A percentile compares a stretch with the other conserved stretches of the same genome.
phyloP scores from a whole-genome alignment of 2,113 vertebrate genomes.

The mouse (Mus musculus) region DNA sequence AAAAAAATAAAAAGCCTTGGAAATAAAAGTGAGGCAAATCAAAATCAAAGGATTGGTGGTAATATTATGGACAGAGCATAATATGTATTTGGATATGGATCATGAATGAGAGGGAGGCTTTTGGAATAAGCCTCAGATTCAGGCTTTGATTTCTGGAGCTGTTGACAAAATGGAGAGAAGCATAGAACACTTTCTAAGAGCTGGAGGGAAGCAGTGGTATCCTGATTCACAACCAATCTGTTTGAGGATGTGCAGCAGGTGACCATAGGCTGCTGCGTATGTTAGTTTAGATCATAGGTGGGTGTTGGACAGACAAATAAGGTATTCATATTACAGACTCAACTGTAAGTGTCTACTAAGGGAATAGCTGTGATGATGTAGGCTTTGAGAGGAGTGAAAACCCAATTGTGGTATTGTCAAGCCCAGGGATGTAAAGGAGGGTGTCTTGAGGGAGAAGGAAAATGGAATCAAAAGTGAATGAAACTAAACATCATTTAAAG shows the following conservation, averaged over 20 bases:
- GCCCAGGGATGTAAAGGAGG: not conserved
- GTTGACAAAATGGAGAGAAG: not conserved
- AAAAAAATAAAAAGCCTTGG: not conserved
- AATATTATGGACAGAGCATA: not conserved
- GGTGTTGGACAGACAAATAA: not conserved
- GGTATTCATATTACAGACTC: not conserved
- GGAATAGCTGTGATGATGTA: not conserved
- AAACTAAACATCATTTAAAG: not conserved
- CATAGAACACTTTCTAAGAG: not conserved
- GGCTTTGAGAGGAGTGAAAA: not conserved
- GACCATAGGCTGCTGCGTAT: not conserved
- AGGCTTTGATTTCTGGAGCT: not conserved
- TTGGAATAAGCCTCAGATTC: not conserved
- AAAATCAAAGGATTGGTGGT: not conserved
- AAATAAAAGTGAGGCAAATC: not conserved
- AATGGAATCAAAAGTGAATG: not conserved
- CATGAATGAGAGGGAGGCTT: not conserved
- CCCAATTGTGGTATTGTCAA: not conserved
- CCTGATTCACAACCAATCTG: not conserved
- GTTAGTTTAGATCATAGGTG: not conserved
- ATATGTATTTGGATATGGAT: not conserved
- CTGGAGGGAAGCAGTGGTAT: not conserved
- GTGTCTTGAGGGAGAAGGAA: not conserved
- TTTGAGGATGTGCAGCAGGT: not conserved
- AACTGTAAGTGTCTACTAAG: not conserved